Evolutionary conservation across 2,113 vertebrate species (phyloP), one percentile per base, ranked within the genome.

Genomic region (Sterna hirundo): DNA sequence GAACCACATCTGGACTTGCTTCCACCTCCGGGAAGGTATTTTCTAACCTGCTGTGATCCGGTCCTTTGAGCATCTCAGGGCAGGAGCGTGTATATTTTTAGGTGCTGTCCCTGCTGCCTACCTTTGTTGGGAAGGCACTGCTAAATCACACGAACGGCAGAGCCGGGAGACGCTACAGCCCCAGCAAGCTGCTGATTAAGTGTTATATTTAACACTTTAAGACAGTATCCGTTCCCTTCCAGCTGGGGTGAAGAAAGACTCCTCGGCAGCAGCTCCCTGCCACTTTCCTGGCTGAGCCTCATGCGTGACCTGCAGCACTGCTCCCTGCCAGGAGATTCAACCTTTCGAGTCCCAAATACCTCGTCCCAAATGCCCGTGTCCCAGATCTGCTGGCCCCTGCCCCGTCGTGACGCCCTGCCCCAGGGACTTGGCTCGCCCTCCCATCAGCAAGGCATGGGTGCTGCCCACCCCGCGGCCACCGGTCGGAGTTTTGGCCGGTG

Each of bases 21-120:
- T 30, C 55, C 0, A 1, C 34, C n/a, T 58, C 0, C 0, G 4
- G 9, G 0, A 4, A 9, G 23, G 19, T 25, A 36, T 15, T 49
- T 89, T 87, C 68, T 81, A 38, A 74, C 38, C 71, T 38, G 25
- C 10, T 30, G 78, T 90, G 62, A 74, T 46, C 64, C 10, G 21
- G 20, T 80, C 58, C 55, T 88, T 88, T 36, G 30, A 84, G 49
- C 27, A 54, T 15, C 82, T 86, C 20, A 27, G 83, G 83, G 54
- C 66, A 90, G 54, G n/a, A 77, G 26, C 0, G 0, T 17, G 15
- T 60, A 4, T 65, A 88, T 94, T 96, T 94, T 93, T 77, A 92
- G 81, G n/a, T 58, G 36, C 58, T 62, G 38, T 49, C 42, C 34
- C 75, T 44, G 25, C 44, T 78, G 55, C 83, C 32, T 51, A 55